A percentile compares a stretch with the other conserved stretches of the same genome.
Evolutionary conservation across 2,888 invertebrate species (phyloP).

Genomic region (Empis livida): DNA sequence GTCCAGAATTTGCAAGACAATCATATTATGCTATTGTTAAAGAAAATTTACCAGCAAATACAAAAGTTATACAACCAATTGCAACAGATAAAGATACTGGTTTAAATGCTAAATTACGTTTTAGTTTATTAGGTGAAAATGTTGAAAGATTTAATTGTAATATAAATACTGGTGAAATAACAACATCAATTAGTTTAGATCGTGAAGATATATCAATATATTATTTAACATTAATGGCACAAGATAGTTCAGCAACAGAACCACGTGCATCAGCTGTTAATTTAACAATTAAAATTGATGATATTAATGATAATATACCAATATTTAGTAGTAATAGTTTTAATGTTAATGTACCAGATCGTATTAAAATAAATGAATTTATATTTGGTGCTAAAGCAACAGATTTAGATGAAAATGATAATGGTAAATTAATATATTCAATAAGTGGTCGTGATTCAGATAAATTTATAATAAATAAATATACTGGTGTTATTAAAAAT

Average conservation of each 20-base stretch:
- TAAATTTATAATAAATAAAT: conserved; percentile 62
- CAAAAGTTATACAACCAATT: conserved; percentile 60
- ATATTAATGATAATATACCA: conserved; percentile 79
- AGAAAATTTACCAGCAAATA: conserved; percentile 72
- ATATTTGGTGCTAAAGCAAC: conserved; percentile 81
- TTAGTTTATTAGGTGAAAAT: conserved; percentile 69
- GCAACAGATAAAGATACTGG: conserved; percentile 76
- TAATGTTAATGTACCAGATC: conserved; percentile 70
- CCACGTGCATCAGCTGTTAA: conserved; percentile 72
- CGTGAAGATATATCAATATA: conserved; percentile 67
- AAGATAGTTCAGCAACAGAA: conserved; percentile 77
- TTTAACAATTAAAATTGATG: conserved; percentile 62
- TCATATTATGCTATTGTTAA: conserved; percentile 63
- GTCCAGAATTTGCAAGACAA: conserved; percentile 73
- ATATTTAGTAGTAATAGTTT: conserved; percentile 60
- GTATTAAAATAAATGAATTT: conserved; percentile 67
- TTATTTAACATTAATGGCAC: conserved; percentile 72
- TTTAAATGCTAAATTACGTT: conserved; percentile 75
- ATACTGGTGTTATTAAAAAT: conserved; percentile 80
- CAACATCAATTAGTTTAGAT: conserved; percentile 59
- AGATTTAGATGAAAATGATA: conserved; percentile 70
- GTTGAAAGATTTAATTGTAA: conserved; percentile 70
- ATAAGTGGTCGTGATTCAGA: conserved; percentile 65
- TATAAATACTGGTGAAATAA: conserved; percentile 63
- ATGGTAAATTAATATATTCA: conserved; percentile 68